Conservation (phyloP, 2,888 invertebrate species). For the Papilio protenor region DNA sequence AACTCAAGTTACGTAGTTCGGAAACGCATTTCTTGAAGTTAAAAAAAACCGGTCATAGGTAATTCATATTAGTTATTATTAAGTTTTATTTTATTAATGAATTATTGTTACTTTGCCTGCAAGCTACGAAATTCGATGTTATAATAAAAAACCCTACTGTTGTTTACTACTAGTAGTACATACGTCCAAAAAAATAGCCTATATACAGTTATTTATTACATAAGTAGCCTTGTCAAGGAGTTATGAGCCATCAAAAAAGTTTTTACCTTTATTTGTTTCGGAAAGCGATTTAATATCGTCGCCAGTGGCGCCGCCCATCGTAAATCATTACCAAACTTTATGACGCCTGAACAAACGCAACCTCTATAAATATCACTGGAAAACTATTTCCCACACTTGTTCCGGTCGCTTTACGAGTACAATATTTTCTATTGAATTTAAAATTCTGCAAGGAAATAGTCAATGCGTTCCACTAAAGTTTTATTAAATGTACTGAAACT, state of each 20-base stretch:
- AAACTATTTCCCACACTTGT: conserved; percentile 16
- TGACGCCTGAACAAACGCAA: background rate
- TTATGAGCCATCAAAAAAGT: conserved; percentile 13
- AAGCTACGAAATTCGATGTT: too few species aligned
- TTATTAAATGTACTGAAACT: background rate
- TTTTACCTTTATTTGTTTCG: conserved; percentile 25
- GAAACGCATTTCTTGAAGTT: too few species aligned
- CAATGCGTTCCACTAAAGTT: background rate
- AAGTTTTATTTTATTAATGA: too few species aligned
- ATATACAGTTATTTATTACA: background rate
- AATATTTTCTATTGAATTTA: background rate
- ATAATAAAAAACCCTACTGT: too few species aligned
- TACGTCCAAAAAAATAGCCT: background rate
- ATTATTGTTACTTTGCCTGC: too few species aligned
- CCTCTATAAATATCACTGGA: conserved; percentile 1
- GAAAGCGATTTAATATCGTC: conserved; percentile 17
- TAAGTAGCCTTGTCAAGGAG: background rate
- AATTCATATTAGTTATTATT: too few species aligned
- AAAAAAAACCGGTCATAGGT: too few species aligned
- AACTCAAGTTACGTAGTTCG: too few species aligned
- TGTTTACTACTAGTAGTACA: too few species aligned
- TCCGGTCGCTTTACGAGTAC: background rate
- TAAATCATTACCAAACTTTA: conserved; percentile 18
- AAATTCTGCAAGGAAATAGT: background rate
- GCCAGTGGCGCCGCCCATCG: background rate